Evolutionary conservation across 2,888 invertebrate genomes (phyloP), one percentile per base, ranked within the genome.

Genomic region (Allacma fusca): DNA sequence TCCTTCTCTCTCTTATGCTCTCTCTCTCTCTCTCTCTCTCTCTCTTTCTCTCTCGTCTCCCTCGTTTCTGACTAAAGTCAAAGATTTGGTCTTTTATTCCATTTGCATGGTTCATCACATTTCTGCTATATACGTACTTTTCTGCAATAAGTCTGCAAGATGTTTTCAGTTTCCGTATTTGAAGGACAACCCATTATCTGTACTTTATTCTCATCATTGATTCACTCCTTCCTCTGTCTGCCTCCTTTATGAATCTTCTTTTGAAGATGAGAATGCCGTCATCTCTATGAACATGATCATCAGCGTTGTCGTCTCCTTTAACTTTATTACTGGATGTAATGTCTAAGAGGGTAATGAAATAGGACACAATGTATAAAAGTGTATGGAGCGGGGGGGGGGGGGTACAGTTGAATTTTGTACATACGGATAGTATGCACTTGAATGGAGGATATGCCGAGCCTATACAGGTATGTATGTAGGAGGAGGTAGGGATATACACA

Each of bases 21-120:
- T 62, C 26, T 62, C n/a, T 62, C 4, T 21, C 23, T 24, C 9
- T 9, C 34, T 5, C 16, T 62, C 24, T 24, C 23, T 24, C 24
- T 24, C 24, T 2, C 62, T 23, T 16, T 62, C 62, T 62, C 62
- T 21, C 62, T 23, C 62, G n/a, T n/a, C n/a, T n/a, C n/a, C n/a
- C n/a, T n/a, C n/a, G n/a, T 62, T 24, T 19, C 62, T 62, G 19
- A 12, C 26, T 9, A 24, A 26, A 19, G 26, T 62, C 50, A 19
- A 19, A n/a, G 50, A 50, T 50, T 50, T 50, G 7, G 50, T 50
- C 62, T 62, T 62, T 62, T 23, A 62, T 62, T 24, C 62, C 62
- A 62, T 62, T 62, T 62, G 62, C 62, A 62, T 62, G 62, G 62
- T 62, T 62, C 62, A 62, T 62, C 62, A 62, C 21, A 62, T 62